Base-by-base conservation (phyloP, 2,113 vertebrate species). In the Datnioides undecimradiatus region DNA sequence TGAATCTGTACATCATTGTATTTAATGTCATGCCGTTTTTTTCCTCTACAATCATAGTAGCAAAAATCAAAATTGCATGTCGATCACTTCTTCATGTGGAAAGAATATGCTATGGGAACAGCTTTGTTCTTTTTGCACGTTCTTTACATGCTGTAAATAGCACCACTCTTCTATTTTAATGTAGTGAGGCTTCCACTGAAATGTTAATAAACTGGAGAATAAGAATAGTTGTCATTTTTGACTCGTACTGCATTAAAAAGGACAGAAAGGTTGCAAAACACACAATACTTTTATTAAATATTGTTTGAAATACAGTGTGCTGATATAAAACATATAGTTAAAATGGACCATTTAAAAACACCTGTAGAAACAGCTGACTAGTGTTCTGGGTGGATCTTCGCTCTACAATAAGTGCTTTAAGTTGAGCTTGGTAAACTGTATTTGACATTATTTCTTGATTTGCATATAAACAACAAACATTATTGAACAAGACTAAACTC, bases 261-360 rank as follows among this genome's bases (percentile, higher is more conserved):
- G 14, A 41, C 1, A 60, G 1, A 55, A 46, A 46, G 14, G 2
- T 8, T 38, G 9, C 2, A 75, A 72, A 68, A 43, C 8, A 64
- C 13, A 59, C 12, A 69, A 38, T 27, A 59, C 33, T 43, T 93
- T 92, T 89, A 92, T 93, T 93, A 84, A 92, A 92, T 91, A 90
- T 40, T 49, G 63, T 76, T 74, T 77, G 85, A 84, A 88, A 82
- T 66, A 80, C 73, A 85, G 55, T 83, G 75, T 48, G 49, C 16
- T 8, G 14, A 54, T 74, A 80, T 62, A 71, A 85, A 84, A 85
- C 51, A 77, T 40, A 29, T 71, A 51, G 68, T 2, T 7, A 14
- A 65, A 19, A 51, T 51, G 46, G n/a, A 14, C 43, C 14, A 16
- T 51, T 74, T 51, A 58, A 59, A 49, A 63, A 82, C 46, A 59